Base-by-base conservation (phyloP, 2,797 vertebrate species). In the Hoplostethus atlanticus region DNA sequence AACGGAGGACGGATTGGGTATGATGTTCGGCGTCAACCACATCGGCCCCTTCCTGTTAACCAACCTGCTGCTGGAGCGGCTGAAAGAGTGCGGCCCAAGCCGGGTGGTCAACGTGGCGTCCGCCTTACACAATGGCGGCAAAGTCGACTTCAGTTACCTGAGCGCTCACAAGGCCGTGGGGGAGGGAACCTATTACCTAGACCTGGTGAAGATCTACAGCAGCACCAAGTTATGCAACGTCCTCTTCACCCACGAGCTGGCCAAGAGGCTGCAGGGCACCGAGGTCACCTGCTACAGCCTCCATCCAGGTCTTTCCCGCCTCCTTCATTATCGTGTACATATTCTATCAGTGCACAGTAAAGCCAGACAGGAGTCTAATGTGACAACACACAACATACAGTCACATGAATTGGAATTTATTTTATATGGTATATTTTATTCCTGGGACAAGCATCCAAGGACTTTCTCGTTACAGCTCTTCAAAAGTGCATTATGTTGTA, bases 1-100 rank as follows among this genome's bases (percentile, higher is more conserved):
- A 46, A 93, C 93, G 6, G 85, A 89, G 17, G 92, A 94, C 15
- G 90, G 90, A 52, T 77, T 93, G 42, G 91, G 89, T 15, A 70
- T 92, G 77, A 91, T 92, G 88, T 93, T 93, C 66, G 91, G 87
- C 1, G 86, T 93, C 60, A 94, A 95, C 73, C 92, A 94, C 71
- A 59, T 93, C 0, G 93, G 93, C 38, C 92, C 90, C 73, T 94
- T 94, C 83, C 91, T 94, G 54, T 60, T 94, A 71, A 94, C 92
- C 50, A 84, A 89, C 71, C 81, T 93, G 46, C 57, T 94, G 56
- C 59, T 94, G 70, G 85, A 89, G 7, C 79, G 83, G 30, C 73
- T 93, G 53, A 92, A 91, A 77, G 74, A 84, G 55, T 87, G 86
- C 17, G 77, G 36, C n/a, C 86, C 87, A 0, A 91, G 91, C 73